A percentile compares a stretch with the other conserved stretches of the same genome.
Evolutionary conservation across 2,797 vertebrate species (phyloP).

Genomic region (Synanceia verrucosa): DNA sequence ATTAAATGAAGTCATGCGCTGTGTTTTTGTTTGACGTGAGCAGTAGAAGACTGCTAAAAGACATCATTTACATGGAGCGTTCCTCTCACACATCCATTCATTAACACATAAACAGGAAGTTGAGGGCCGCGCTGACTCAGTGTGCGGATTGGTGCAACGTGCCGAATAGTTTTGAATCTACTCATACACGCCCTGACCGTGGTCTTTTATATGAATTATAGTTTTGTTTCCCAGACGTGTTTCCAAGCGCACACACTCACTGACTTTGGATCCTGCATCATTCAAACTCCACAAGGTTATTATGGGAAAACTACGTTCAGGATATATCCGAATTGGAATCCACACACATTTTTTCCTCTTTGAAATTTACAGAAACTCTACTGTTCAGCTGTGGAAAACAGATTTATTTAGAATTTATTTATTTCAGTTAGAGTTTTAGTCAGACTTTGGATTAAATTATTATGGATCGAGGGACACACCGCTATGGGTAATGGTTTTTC

Average conservation of each 20-base stretch:
- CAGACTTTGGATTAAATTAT: conserved; percentile 32
- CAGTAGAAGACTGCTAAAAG: not conserved
- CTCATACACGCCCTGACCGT: conserved; percentile 51
- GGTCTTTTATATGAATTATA: conserved; percentile 64
- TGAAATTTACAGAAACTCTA: conserved; percentile 15
- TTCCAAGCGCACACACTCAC: conserved; percentile 43
- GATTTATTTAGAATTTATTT: conserved; percentile 29
- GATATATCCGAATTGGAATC: too few species aligned
- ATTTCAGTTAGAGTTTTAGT: conserved; percentile 32
- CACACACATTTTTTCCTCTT: conserved; percentile 24
- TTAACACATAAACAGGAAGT: conserved; percentile 21
- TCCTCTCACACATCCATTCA: conserved; percentile 5
- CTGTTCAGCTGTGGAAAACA: conserved; percentile 43
- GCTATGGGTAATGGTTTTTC: conserved; percentile 19
- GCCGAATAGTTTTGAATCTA: conserved; percentile 35
- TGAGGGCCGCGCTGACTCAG: not conserved
- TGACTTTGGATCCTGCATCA: conserved; percentile 40
- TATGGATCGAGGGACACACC: conserved; percentile 27
- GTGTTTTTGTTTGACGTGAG: conserved; percentile 49
- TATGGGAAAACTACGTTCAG: not conserved
- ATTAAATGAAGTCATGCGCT: conserved; percentile 67
- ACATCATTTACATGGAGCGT: not conserved
- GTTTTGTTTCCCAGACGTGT: conserved; percentile 67
- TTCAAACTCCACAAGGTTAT: not conserved
- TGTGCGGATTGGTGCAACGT: not conserved